Evolutionary conservation across 2,113 vertebrate genomes (phyloP).

Genomic region (Heterotis niloticus): DNA sequence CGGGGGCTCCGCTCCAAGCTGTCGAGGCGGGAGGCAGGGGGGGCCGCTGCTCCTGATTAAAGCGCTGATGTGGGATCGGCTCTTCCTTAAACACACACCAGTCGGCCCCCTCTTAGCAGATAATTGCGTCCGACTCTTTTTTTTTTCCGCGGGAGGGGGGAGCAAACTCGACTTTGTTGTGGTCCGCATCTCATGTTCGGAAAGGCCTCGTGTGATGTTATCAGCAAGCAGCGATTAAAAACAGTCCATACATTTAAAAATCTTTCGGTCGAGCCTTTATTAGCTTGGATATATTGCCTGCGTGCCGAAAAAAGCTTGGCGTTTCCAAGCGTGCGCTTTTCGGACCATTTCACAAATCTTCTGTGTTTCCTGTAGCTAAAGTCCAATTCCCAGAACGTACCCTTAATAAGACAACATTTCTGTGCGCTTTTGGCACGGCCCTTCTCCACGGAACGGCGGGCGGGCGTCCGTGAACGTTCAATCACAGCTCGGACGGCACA

Average conservation of each 20-base stretch:
- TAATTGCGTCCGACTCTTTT: slow-evolving; percentile 27
- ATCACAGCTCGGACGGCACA: neutral
- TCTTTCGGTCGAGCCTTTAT: slow-evolving; percentile 2
- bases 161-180: slow-evolving; percentile 29
- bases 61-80: slow-evolving; percentile 18
- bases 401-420: slow-evolving; percentile 11
- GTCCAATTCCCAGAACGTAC: neutral
- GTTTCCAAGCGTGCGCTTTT: neutral
- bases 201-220: slow-evolving; percentile 20
- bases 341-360: neutral
- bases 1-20: slow-evolving; percentile 26
- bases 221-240: slow-evolving; percentile 7
- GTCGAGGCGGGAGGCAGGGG: slow-evolving; percentile 22
- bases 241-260: slow-evolving; percentile 3
- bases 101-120: slow-evolving; percentile 14
- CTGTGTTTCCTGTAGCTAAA: neutral
- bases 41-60: slow-evolving; percentile 34
- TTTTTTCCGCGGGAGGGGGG: neutral
- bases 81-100: slow-evolving; percentile 27
- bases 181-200: slow-evolving; percentile 15
- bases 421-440: neutral
- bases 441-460: neutral
- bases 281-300: slow-evolving; percentile 10
- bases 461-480: neutral
- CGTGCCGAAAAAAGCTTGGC: neutral